Base-by-base conservation (phyloP, 2,797 vertebrate species). In the Manis javanica region DNA sequence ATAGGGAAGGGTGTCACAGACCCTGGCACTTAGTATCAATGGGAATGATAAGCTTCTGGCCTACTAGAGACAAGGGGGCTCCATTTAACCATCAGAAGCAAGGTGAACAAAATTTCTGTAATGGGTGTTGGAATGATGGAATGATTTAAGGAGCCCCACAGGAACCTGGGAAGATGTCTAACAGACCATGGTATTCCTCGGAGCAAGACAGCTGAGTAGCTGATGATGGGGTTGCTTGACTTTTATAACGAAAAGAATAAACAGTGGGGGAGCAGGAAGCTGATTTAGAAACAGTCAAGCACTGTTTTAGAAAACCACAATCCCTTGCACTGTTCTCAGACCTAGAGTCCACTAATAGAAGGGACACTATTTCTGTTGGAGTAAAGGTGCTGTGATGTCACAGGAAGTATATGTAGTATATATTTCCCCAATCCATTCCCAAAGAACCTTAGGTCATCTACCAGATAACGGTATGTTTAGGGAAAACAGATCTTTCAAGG, bases 41-140 rank as follows among this genome's bases (percentile, higher is more conserved):
- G 66, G 11, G 29, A 34, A 57, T 46, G 24, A 71, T 85, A 61
- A 72, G 63, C 15, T 46, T 83, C 74, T 42, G 68, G 61, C 63
- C 71, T 24, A 59, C 24, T 77, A 66, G 71, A 94, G 78, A 42
- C 49, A 53, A 93, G 71, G 26, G 63, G 66, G 68, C n/a, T 42
- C 23, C 49, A 71, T 2, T 68, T 87, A 87, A 10, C 29, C 42
- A 81, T 83, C 61, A 92, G 61, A 90, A 90, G 39, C 24, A 87
- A 90, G 49, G 51, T 90, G 24, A 83, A 79, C 83, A 4, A 39
- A 78, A 77, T 72, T 90, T 90, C 84, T n/a, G 64, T 55, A 92
- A 74, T 7, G 26, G 16, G 21, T 14, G 6, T 26, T 46, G 46
- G 46, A 55, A 19, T 78, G 49, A 26, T 74, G 13, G 39, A 85